These are phyloP conservation scores for Drosophila bocki DNA, from an alignment of 1,140 invertebrate genomes.

Conservation along the genomic window DNA sequence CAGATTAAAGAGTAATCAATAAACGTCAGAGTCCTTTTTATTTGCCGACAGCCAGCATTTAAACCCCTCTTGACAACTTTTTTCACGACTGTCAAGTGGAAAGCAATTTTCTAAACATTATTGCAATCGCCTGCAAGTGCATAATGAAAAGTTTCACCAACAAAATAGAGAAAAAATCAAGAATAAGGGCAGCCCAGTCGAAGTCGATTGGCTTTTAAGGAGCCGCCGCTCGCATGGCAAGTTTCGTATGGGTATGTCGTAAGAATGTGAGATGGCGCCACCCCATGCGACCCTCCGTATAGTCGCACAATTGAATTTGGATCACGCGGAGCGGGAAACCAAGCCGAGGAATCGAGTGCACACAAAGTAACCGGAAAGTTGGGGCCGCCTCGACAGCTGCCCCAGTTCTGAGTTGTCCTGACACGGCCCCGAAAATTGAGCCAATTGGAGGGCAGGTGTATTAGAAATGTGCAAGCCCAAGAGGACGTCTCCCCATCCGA, in stretches of 20 bases:
- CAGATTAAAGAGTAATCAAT: background rate
- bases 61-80: slow-evolving; percentile 14
- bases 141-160: slow-evolving; percentile 68
- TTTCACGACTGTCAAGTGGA: slow-evolving; percentile 54
- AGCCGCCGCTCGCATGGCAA: slow-evolving; percentile 74
- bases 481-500: slow-evolving; percentile 1
- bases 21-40: background rate
- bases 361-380: slow-evolving; percentile 31
- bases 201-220: slow-evolving; percentile 81
- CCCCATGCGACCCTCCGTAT: slow-evolving; percentile 20
- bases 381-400: slow-evolving; percentile 65
- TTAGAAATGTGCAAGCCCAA: slow-evolving; percentile 77
- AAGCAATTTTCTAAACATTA: slow-evolving; percentile 74
- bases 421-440: slow-evolving; percentile 77
- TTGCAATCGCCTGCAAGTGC: slow-evolving; percentile 65
- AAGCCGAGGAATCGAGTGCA: slow-evolving; percentile 64
- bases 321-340: slow-evolving; percentile 49
- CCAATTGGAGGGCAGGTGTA: slow-evolving; percentile 76
- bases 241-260: slow-evolving; percentile 56
- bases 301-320: slow-evolving; percentile 76
- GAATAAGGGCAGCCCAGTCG: slow-evolving; percentile 48
- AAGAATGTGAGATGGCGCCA: slow-evolving; percentile 58
- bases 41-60: slow-evolving; percentile 18
- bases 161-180: slow-evolving; percentile 22
- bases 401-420: slow-evolving; percentile 75